Conservation (phyloP, 2,113 vertebrate genomes). For the Lynx canadensis region DNA sequence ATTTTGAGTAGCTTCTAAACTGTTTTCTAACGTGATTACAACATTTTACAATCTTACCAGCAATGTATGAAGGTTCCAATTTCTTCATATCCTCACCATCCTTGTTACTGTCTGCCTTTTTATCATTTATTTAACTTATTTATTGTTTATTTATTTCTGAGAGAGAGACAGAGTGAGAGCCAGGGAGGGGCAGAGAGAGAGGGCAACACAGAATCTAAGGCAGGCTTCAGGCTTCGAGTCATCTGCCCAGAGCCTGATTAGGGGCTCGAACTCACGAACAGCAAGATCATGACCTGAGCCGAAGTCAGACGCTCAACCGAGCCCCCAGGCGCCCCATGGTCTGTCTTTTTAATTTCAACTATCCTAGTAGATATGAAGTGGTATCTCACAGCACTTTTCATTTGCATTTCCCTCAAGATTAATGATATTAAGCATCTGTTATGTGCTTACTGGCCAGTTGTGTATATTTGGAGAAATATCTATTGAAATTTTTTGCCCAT, state of each 20-base stretch:
- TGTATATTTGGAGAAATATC: not conserved
- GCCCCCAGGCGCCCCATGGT: not conserved
- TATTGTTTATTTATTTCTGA: too few species aligned
- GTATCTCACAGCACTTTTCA: not conserved
- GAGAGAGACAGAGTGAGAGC: too few species aligned
- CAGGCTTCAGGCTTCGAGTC: too few species aligned
- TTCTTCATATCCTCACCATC: not conserved
- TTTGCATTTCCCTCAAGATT: not conserved
- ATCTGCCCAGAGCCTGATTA: too few species aligned
- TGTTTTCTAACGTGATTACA: not conserved
- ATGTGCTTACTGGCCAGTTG: not conserved
- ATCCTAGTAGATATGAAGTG: not conserved
- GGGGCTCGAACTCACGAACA: too few species aligned
- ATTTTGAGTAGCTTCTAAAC: constrained; percentile 4
- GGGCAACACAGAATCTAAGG: too few species aligned
- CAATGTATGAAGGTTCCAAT: not conserved
- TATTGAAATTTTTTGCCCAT: not conserved
- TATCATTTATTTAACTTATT: too few species aligned
- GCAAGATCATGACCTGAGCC: too few species aligned
- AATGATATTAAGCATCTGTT: not conserved
- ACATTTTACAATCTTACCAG: not conserved
- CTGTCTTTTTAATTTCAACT: not conserved
- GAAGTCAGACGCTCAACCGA: too few species aligned
- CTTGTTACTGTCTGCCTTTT: not conserved
- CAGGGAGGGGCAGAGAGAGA: too few species aligned